A percentile compares a stretch with the other conserved stretches of the same genome.
Conservation (phyloP, 1,140 invertebrate species). For the Capitella teleta region DNA sequence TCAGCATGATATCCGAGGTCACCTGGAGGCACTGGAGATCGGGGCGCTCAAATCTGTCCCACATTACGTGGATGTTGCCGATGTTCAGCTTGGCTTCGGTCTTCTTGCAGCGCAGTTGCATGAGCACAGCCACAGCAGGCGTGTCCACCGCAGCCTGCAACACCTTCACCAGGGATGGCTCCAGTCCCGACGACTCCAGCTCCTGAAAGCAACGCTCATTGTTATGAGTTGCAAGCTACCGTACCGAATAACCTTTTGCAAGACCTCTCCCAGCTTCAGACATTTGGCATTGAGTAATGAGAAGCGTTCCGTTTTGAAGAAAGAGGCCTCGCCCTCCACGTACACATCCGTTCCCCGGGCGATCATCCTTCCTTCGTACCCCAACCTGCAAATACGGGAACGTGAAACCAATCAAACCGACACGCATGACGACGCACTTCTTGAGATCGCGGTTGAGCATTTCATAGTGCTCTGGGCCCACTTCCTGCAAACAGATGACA, state of each 20-base stretch:
- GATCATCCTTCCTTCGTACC: conserved; percentile 30
- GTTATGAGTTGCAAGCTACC: not conserved
- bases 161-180: conserved; percentile 15
- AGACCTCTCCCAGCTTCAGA: too few relatives aligned
- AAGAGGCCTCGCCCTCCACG: conserved; percentile 39
- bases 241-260: not conserved
- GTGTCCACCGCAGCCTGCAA: conserved; percentile 20
- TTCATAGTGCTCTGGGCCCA: conserved; percentile 25
- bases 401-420: too few relatives aligned
- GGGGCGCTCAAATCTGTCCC: conserved; percentile 20
- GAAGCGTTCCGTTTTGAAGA: too few relatives aligned
- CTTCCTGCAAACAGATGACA: conserved; percentile 38
- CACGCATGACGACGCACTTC: too few relatives aligned
- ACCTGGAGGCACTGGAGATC: conserved; percentile 37
- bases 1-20: not conserved
- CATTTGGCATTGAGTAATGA: too few relatives aligned
- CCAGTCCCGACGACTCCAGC: conserved; percentile 18
- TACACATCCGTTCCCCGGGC: conserved; percentile 23
- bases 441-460: too few relatives aligned
- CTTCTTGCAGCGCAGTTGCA: conserved; percentile 19
- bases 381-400: conserved; percentile 26
- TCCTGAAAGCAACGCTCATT: too few relatives aligned
- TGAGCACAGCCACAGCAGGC: conserved; percentile 25
- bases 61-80: conserved; percentile 34
- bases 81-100: conserved; percentile 23